Conservation (phyloP, 2,113 vertebrate species). For the cattle (Bos taurus) region DNA sequence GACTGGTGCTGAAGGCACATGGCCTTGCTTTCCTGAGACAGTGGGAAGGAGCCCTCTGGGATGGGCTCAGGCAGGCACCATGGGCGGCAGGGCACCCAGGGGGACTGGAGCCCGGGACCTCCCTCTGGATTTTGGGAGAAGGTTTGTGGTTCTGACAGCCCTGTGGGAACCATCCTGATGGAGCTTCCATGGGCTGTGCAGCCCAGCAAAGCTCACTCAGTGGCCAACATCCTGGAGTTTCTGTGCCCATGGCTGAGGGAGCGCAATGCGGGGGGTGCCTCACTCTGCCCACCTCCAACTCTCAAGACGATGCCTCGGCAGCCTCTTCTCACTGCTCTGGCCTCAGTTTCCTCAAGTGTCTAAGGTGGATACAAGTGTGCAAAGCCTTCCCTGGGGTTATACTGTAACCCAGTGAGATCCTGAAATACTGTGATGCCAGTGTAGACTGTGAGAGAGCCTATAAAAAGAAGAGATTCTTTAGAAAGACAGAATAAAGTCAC, state of each 20-base stretch:
- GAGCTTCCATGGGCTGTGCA: not conserved
- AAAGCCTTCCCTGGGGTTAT: not conserved
- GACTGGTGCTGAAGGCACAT: not conserved
- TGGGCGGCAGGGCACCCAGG: not conserved
- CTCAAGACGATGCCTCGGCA: not conserved
- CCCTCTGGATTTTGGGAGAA: not conserved
- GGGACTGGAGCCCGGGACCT: not conserved
- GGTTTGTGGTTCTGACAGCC: not conserved
- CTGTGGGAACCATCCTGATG: not conserved
- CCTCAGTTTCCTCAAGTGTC: not conserved
- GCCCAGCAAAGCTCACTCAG: not conserved
- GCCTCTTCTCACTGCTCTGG: not conserved
- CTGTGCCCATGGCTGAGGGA: too few relatives aligned
- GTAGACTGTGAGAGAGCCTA: not conserved
- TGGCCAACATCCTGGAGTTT: not conserved
- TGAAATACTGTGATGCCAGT: not conserved
- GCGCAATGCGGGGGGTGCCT: accelerated
- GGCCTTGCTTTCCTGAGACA: not conserved
- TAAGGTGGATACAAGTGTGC: not conserved
- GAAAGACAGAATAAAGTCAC: not conserved
- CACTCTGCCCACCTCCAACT: not conserved
- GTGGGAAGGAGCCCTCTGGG: not conserved
- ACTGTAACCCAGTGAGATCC: not conserved
- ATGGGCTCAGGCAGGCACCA: not conserved
- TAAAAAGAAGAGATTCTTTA: not conserved